Base-by-base conservation (phyloP, 2,113 vertebrate genomes). In the Pedionomus torquatus region DNA sequence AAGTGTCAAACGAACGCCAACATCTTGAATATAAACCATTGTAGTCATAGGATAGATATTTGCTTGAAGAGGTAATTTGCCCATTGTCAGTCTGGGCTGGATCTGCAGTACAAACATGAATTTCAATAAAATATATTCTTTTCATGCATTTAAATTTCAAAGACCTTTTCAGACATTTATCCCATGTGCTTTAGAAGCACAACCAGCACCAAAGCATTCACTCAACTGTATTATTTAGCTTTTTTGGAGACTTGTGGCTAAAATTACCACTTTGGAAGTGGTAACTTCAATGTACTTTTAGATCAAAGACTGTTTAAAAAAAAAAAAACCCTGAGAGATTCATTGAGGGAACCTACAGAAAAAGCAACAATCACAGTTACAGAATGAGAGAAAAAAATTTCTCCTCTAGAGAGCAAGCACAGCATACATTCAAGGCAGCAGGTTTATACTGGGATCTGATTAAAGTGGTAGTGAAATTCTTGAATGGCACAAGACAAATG, bases 31-130 rank as follows among this genome's bases (percentile, higher is more conserved):
- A 79, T 99, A 99, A 1, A 97, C 94, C 96, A 99, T 98, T 13
- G 99, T 98, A 44, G 96, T 98, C 99, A 99, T 99, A 4, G 99
- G 99, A 93, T 99, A 99, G 37, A 99, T 98, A 97, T 99, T 99
- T 10, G 99, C 99, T 97, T 99, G 99, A 94, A 99, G 96, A 61
- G 99, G 99, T 82, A 99, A 97, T 97, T 99, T 99, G 52, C 68
- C 95, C 97, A 99, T 97, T 0, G 98, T 98, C 89, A 97, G 84
- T 84, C 99, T 98, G 68, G 99, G 99, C 84, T 99, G 99, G 97
- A 99, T 99, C 99, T 99, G 83, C 54, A 91, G 94, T 93, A 88
- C 21, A 60, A 97, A 97, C 58, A 86, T 2, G 35, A 68, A 89
- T 18, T 80, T 96, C 65, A 78, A 35, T 87, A 80, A 94, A 58